Evolutionary conservation across 2,113 vertebrate species (phyloP).

Genomic region (Neolamprologus falcicula): DNA sequence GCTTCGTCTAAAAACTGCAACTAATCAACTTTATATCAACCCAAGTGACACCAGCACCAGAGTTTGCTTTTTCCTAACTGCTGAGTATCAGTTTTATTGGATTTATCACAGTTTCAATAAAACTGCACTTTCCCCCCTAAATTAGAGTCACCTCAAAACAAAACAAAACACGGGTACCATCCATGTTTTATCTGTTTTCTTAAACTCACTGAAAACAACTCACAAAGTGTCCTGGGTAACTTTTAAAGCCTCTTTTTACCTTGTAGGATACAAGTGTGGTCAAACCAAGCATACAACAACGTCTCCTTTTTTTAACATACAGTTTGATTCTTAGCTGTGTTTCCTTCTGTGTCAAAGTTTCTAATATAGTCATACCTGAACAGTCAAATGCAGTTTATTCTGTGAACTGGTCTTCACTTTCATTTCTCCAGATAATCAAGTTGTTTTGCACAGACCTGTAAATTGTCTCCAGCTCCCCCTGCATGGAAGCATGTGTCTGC

Average conservation of each 20-base stretch:
- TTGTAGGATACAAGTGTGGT: not conserved
- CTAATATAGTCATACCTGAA: not conserved
- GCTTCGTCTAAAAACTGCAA: not conserved
- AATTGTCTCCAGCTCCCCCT: not conserved
- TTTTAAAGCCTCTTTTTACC: not conserved
- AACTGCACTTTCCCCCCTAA: not conserved
- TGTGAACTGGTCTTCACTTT: not conserved
- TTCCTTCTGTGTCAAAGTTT: not conserved
- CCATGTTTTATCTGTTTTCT: not conserved
- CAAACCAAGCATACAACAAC: not conserved
- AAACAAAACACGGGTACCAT: fast-evolving
- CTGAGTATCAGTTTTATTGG: not conserved
- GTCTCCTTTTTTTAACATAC: not conserved
- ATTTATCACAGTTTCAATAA: not conserved
- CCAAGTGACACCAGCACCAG: not conserved
- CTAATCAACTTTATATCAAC: fast-evolving
- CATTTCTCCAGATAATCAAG: fast-evolving
- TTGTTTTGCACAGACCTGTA: not conserved
- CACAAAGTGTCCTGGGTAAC: not conserved
- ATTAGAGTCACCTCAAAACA: not conserved
- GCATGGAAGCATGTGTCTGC: not conserved
- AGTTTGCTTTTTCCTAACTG: fast-evolving
- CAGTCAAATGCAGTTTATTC: not conserved
- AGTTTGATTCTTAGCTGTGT: not conserved
- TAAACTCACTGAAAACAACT: not conserved